Evolutionary conservation across 2,888 invertebrate species (phyloP), one percentile per base, ranked within the genome.

Genomic region (Tiphia femorata): DNA sequence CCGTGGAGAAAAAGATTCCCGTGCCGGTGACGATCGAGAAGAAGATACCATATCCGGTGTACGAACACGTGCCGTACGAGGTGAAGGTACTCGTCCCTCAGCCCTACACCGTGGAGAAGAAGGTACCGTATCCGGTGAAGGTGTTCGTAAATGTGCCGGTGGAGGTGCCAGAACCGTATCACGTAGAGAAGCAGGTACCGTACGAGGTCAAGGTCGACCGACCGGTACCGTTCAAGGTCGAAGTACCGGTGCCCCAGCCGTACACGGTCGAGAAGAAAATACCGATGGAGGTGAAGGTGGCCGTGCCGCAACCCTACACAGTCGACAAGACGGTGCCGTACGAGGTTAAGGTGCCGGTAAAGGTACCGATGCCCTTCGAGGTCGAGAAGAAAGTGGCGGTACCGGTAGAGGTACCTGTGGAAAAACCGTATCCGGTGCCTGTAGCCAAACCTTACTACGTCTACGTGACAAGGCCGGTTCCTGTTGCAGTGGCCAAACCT

Each of bases 381-480:
- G 91, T 92, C 20, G 90, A 91, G 78, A 92, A 91, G 77, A 86
- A 87, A 65, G 85, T 92, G 35, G 91, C 89, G 64, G 89, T 90
- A 74, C 89, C 91, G 59, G 91, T 92, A 0, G 86, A 88, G 69
- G 91, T 92, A 1, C 86, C 84, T 43, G 88, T 91, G 10, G 91
- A 92, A 75, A 86, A 54, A 12, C 67, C 59, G 0, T 70, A 69
- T 3, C 49, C 62, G 5, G 62, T 70, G 0, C 49, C 64, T 2
- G 59, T 70, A 8, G 58, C 58, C 0, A 89, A 90, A 79, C 90
- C 90, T 2, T 87, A 89, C 47, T 89, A 92, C 1, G 90, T 91
- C 0, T 88, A 86, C 44, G 89, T 93, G 0, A 90, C 90, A 72
- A 92, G 92, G 80, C 90, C 88, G 52, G 90, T 92, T 52, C 92